Conservation (phyloP, 2,113 vertebrate species). For the human (Homo sapiens) region GRCh38 chr14:24934501-24935000, state of each 20-base stretch:
- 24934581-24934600: background rate
- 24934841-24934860: background rate
- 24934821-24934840: background rate
- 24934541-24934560: background rate
- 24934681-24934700: background rate
- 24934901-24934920: background rate
- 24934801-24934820: background rate
- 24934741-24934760: background rate
- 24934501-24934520: background rate
- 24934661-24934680: background rate
- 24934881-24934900: background rate
- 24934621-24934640: background rate
- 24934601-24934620: background rate
- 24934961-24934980: background rate
- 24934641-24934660: background rate
- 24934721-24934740: conserved; percentile 14
- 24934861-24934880: background rate
- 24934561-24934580: background rate
- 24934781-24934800: background rate
- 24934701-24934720: background rate
- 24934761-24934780: background rate
- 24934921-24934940: background rate
- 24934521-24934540: background rate
- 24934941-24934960: background rate
- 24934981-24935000: background rate